Evolutionary conservation across 2,113 vertebrate genomes (phyloP).

Genomic region (Mirounga angustirostris): DNA sequence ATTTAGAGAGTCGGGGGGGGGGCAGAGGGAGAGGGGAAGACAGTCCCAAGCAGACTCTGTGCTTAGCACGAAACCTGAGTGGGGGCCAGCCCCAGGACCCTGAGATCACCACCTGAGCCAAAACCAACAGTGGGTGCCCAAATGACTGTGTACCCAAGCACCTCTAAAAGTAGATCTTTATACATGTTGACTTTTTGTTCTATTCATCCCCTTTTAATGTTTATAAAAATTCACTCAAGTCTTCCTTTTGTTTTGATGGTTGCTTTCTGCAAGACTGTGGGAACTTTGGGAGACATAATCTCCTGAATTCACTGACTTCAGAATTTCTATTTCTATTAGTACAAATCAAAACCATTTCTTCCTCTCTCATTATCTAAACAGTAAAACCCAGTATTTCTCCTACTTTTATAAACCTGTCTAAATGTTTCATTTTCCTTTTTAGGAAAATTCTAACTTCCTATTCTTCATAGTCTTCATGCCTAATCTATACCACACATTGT

Average conservation of each 20-base stretch:
- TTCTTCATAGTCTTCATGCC: background rate
- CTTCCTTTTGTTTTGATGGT: background rate
- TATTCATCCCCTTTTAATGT: background rate
- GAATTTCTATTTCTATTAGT: background rate
- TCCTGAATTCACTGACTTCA: background rate
- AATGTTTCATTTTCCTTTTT: background rate
- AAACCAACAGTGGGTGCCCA: background rate
- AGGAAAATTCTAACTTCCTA: background rate
- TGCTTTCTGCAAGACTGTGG: background rate
- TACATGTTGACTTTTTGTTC: background rate
- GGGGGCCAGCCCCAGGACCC: background rate
- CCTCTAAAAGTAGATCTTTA: background rate
- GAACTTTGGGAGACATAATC: background rate
- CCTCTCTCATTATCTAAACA: background rate
- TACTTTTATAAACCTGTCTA: background rate
- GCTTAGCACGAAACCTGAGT: background rate
- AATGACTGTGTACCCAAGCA: background rate
- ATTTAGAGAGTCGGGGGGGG: background rate
- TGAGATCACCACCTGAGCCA: background rate
- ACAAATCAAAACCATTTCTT: background rate
- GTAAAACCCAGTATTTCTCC: background rate
- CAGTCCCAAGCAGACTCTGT: background rate
- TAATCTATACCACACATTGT: background rate
- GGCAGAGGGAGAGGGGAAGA: background rate
- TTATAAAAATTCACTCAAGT: background rate